Evolutionary conservation across 2,113 vertebrate genomes (phyloP).

Genomic region (Peromyscus californicus): DNA sequence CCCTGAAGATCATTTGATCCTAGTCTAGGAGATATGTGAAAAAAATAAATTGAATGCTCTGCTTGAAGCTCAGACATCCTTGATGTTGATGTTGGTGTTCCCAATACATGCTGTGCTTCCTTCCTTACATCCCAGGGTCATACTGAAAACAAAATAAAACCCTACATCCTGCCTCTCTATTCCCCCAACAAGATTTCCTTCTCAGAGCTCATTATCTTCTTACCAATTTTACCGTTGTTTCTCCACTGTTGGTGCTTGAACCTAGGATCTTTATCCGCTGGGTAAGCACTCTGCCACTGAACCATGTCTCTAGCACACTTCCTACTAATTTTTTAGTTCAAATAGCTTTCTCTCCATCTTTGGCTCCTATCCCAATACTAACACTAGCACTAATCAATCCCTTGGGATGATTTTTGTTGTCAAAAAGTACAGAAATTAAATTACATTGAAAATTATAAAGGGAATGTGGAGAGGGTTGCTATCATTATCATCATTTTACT

Average conservation of each 20-base stretch:
- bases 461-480: background rate
- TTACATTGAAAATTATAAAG: background rate
- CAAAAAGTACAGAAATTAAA: background rate
- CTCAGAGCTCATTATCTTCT: background rate
- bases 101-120: too few relatives aligned
- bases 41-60: background rate
- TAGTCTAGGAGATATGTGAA: background rate
- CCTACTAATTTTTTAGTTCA: background rate
- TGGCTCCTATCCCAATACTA: background rate
- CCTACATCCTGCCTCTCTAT: background rate
- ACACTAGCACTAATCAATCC: background rate
- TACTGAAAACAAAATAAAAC: background rate
- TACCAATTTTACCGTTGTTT: background rate
- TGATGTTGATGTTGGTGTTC: background rate
- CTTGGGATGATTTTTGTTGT: background rate
- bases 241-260: background rate
- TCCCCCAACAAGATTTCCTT: background rate
- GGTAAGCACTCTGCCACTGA: background rate
- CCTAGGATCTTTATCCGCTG: background rate
- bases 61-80: background rate
- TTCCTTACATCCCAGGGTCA: background rate
- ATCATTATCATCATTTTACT: background rate
- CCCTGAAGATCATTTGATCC: background rate
- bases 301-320: background rate
- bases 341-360: background rate